Evolutionary conservation across 2,888 invertebrate species (phyloP).

Genomic region (Diloba caeruleocephala): DNA sequence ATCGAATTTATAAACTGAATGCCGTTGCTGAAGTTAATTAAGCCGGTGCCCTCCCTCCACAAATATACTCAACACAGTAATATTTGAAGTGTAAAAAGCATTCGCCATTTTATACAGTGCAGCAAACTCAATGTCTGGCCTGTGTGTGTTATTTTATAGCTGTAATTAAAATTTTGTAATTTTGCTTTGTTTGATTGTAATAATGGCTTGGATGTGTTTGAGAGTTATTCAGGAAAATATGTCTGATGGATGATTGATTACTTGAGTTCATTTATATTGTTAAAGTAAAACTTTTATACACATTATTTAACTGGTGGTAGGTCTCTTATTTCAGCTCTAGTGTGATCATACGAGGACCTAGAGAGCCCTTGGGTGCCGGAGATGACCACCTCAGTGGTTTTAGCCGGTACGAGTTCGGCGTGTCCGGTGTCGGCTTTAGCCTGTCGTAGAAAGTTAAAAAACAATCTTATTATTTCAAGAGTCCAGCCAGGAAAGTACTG

Average conservation of each 20-base stretch:
- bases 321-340: no score
- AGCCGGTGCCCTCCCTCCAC: slow-evolving; percentile 47
- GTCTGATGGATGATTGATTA: background rate
- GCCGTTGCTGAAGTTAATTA: slow-evolving; percentile 61
- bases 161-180: slow-evolving; percentile 29
- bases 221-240: background rate
- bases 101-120: slow-evolving; percentile 41
- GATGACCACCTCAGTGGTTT: no score
- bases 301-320: no score
- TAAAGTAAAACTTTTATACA: no score
- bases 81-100: slow-evolving; percentile 53
- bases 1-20: slow-evolving; percentile 63
- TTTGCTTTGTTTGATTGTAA: slow-evolving; percentile 18
- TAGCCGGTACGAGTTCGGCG: no score
- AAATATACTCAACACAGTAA: slow-evolving; percentile 52
- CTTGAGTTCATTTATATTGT: no score
- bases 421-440: no score
- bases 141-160: slow-evolving; percentile 32
- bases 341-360: no score
- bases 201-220: slow-evolving; percentile 12
- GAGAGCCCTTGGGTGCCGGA: no score
- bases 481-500: no score
- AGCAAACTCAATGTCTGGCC: slow-evolving; percentile 31
- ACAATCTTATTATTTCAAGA: no score
- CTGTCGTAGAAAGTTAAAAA: no score